These are phyloP conservation scores for Chloroclystis v-ata DNA, from an alignment of 2,888 invertebrate genomes.

Conservation along the genomic window DNA sequence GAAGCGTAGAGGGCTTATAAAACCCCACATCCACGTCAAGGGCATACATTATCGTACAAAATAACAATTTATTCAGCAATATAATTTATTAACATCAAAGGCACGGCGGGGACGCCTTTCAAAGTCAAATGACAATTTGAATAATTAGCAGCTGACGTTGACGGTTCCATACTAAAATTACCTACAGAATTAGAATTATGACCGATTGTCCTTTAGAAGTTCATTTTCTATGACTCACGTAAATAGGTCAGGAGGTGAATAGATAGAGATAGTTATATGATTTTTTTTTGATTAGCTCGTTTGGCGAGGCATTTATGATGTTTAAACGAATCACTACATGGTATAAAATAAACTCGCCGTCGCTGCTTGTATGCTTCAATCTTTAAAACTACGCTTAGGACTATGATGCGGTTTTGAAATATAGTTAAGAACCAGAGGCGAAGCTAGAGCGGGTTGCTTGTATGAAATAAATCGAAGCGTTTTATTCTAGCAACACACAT, in stretches of 20 bases:
- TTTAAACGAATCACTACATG: too few species aligned
- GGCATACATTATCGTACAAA: background rate
- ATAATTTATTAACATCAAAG: conserved; percentile 1
- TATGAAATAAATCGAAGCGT: too few species aligned
- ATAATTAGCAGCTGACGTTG: background rate
- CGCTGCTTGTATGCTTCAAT: too few species aligned
- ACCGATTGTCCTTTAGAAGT: conserved; percentile 13
- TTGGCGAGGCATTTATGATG: too few species aligned
- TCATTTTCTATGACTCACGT: conserved; percentile 6
- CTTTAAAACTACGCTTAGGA: too few species aligned
- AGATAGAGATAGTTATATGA: background rate
- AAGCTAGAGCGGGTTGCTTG: too few species aligned
- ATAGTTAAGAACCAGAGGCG: too few species aligned
- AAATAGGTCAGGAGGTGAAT: background rate
- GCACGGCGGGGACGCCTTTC: conserved; percentile 3
- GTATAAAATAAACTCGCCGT: too few species aligned
- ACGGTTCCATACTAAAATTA: conserved; percentile 4
- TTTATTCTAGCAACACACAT: too few species aligned
- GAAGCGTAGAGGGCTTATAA: background rate
- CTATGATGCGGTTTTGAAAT: too few species aligned
- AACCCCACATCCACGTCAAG: background rate
- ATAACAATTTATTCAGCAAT: background rate
- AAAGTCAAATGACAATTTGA: conserved; percentile 5
- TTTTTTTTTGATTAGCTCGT: too few species aligned
- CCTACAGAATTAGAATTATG: conserved; percentile 5